Percentiles rank a stretch among this genome's conserved stretches.
Evolutionary conservation across 2,113 vertebrate genomes (phyloP).

Genomic region (Nothoprocta pentlandii): DNA sequence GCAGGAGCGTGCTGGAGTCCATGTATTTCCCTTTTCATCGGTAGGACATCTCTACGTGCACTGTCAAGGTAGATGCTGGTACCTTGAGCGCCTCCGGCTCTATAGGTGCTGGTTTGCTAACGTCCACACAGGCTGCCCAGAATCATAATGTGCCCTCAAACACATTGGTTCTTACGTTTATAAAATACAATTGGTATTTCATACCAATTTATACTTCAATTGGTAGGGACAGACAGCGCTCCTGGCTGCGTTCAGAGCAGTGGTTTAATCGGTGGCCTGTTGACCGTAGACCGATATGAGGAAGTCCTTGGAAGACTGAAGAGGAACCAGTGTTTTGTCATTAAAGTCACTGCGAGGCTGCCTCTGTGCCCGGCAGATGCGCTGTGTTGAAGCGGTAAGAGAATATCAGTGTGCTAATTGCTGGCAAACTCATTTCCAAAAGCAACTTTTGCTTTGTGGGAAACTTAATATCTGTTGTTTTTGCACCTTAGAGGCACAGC

Average conservation of each 20-base stretch:
- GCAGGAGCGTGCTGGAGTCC: not conserved
- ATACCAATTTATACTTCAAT: not conserved
- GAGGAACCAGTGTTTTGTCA: not conserved
- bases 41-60: accelerated
- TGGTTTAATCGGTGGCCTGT: accelerated
- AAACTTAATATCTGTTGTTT: not conserved
- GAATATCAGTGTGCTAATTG: not conserved
- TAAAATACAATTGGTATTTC: not conserved
- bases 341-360: accelerated
- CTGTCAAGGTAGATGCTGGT: accelerated
- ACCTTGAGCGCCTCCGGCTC: accelerated
- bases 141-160: not conserved
- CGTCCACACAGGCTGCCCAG: not conserved
- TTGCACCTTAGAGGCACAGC: not conserved
- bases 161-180: accelerated
- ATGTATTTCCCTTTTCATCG: accelerated
- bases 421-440: not conserved
- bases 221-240: not conserved
- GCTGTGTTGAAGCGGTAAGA: accelerated
- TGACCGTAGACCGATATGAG: accelerated
- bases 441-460: not conserved
- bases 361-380: accelerated
- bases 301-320: not conserved
- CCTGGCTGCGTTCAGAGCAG: not conserved
- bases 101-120: accelerated